Base-by-base conservation (phyloP, 2,113 vertebrate genomes). In the Patagioenas fasciata region DNA sequence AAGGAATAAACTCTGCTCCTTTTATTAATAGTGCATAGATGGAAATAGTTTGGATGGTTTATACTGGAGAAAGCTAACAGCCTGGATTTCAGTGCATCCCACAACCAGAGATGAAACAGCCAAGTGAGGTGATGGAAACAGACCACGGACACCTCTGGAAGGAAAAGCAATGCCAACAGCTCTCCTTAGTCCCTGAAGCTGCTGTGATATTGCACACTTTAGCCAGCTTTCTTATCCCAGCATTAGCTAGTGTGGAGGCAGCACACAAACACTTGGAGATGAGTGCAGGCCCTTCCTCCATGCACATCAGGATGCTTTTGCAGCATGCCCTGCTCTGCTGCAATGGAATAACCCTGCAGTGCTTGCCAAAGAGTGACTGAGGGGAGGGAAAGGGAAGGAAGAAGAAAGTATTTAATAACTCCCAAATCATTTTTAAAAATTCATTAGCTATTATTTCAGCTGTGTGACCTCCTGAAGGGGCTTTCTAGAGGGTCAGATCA, bases 371-470 rank as follows among this genome's bases (percentile, higher is more conserved):
- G 56, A 83, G 61, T n/a, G 56, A 58, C 61, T 28, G 44, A 67
- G 23, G 32, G 25, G 32, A 95, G 48, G 61, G 72, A 80, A 71
- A 13, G 40, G 40, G 56, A 57, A 71, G 53, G 80, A 72, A 87
- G 58, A 73, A 93, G 36, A 74, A 77, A 85, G 38, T 7, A 23
- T 81, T 94, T 91, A 90, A 79, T 87, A 93, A 89, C 58, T 87
- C 94, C 92, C 73, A 94, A 92, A 94, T 95, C 34, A 87, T 91
- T 95, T 82, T 20, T 18, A 38, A 80, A 88, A 94, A 96, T 64
- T 94, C 89, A 93, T 96, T 95, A 95, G 91, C 85, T 97, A 96
- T 97, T 96, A 94, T 97, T 97, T 94, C 96, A 97, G 94, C 97
- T 97, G 97, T 3, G 2, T 95, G 96, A 97, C 95, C 97, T 96